These are phyloP conservation scores for Caretta caretta DNA, from an alignment of 2,113 vertebrate genomes.

Conservation along the genomic window DNA sequence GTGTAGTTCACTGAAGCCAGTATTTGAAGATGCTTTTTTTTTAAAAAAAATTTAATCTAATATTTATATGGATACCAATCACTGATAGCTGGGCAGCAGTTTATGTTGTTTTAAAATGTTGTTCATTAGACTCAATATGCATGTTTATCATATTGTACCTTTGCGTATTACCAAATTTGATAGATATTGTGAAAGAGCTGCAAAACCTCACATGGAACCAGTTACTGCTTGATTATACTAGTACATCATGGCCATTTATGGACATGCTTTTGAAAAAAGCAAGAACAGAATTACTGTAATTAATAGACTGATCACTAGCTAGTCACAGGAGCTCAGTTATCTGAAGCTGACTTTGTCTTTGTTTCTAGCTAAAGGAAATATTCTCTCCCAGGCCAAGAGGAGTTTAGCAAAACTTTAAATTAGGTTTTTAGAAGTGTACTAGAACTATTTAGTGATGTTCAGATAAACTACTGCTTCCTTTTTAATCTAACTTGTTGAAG, in stretches of 20 bases:
- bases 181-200: not conserved
- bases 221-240: not conserved
- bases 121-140: not conserved
- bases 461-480: too few relatives aligned
- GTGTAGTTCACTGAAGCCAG: not conserved
- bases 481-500: too few relatives aligned
- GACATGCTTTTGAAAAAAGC: not conserved
- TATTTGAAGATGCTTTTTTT: not conserved
- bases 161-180: not conserved
- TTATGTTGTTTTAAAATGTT: not conserved
- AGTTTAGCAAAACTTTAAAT: not conserved
- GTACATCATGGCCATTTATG: not conserved
- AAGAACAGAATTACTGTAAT: not conserved
- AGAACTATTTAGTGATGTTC: not conserved
- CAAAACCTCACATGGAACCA: not conserved
- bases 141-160: not conserved
- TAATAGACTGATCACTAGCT: not conserved
- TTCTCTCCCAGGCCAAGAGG: not conserved
- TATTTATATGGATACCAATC: too few relatives aligned
- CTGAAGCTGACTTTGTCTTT: not conserved
- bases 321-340: not conserved
- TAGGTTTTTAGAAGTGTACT: not conserved
- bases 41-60: too few relatives aligned
- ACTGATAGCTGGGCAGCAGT: not conserved
- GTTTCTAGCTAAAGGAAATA: not conserved